These are phyloP conservation scores for Pseudomyrmex concolor DNA, from an alignment of 1,140 invertebrate species.

Conservation along the genomic window DNA sequence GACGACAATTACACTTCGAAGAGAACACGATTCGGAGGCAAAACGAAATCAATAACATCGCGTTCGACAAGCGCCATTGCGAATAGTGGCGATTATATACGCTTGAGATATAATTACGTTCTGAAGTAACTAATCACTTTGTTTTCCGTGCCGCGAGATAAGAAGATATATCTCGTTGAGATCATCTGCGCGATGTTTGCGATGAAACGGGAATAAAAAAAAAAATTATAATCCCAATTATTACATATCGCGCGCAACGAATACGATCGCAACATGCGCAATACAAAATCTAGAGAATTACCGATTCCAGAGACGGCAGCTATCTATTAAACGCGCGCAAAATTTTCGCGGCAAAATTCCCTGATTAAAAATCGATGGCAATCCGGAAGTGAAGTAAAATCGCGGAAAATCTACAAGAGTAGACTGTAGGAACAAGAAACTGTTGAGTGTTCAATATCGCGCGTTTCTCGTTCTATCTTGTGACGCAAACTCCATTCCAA, in stretches of 20 bases:
- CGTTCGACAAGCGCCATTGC: slow-evolving; percentile 27
- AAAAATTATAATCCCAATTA: background rate
- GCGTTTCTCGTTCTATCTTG: slow-evolving; percentile 49
- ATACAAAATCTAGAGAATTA: no score
- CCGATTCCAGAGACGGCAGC: no score
- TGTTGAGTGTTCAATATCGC: slow-evolving; percentile 7
- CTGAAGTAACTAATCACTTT: slow-evolving; percentile 57
- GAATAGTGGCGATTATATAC: slow-evolving; percentile 35
- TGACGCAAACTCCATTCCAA: slow-evolving; percentile 71
- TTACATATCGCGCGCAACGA: background rate
- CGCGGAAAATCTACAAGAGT: background rate
- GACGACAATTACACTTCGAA: slow-evolving; percentile 17
- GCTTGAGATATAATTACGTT: slow-evolving; percentile 31
- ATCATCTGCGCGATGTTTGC: slow-evolving; percentile 42
- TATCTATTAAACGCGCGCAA: background rate
- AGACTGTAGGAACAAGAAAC: background rate
- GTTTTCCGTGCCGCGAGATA: slow-evolving; percentile 45
- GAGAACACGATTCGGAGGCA: slow-evolving; percentile 5
- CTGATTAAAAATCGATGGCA: background rate
- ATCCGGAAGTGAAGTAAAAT: background rate
- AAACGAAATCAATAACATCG: slow-evolving; percentile 10
- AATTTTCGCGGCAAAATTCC: background rate
- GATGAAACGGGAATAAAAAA: background rate
- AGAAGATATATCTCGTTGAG: slow-evolving; percentile 21
- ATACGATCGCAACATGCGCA: no score